Evolutionary conservation across 2,797 vertebrate genomes (phyloP).

Genomic region (Otolemur crassicaudatus): DNA sequence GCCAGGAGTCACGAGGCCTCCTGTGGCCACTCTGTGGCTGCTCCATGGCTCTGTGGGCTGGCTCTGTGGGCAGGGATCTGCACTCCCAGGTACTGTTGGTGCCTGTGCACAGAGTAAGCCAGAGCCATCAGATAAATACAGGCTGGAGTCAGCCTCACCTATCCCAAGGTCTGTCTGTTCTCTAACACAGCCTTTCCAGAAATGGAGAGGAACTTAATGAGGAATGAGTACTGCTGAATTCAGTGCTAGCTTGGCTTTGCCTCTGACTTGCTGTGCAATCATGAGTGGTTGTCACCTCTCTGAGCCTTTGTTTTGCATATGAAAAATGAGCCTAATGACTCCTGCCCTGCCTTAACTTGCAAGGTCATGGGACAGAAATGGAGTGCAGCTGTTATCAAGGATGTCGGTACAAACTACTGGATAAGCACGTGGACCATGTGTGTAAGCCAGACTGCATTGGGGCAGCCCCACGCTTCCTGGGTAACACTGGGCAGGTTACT

Average conservation of each 20-base stretch:
- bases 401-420: neutral
- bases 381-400: neutral
- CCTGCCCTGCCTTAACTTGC: neutral
- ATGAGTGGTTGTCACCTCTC: neutral
- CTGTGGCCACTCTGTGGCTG: constrained; percentile 13
- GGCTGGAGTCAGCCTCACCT: neutral
- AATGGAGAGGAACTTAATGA: neutral
- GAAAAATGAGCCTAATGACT: neutral
- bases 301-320: constrained; percentile 13
- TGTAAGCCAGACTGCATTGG: neutral
- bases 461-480: neutral
- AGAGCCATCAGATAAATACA: neutral
- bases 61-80: neutral
- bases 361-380: neutral
- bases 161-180: neutral
- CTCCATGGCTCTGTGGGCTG: neutral
- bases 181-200: neutral
- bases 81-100: constrained; percentile 16
- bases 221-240: neutral
- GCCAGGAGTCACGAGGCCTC: constrained; percentile 13
- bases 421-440: neutral
- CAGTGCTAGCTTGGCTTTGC: neutral
- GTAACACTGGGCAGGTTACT: neutral
- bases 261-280: neutral
- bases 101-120: neutral